phyloP scores from a whole-genome alignment of 2,797 vertebrate genomes.

The Sebastes oblongus region DNA sequence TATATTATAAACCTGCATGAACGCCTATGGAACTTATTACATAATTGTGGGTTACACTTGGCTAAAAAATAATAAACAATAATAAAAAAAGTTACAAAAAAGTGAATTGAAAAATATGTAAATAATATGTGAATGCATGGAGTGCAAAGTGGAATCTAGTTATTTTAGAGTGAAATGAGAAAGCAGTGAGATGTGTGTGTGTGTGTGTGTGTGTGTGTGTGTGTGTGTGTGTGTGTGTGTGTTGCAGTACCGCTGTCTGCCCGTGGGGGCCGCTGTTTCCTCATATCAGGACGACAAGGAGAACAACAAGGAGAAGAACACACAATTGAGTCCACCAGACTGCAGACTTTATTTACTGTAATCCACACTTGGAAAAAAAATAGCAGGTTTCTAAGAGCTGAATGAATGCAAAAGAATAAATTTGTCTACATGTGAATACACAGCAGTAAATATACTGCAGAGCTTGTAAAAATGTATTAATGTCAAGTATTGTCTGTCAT shows the following conservation, averaged over 20 bases:
- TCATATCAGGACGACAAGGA: slow-evolving; percentile 57
- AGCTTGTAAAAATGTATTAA: background rate
- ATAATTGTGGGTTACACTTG: background rate
- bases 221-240: background rate
- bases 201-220: background rate
- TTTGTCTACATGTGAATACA: background rate
- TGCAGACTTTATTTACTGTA: slow-evolving; percentile 42
- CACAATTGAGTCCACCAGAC: background rate
- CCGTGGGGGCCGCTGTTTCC: slow-evolving; percentile 86
- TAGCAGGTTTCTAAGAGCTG: background rate
- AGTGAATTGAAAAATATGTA: background rate
- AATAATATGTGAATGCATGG: background rate
- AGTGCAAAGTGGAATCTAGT: background rate
- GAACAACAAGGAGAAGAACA: background rate
- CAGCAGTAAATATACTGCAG: background rate
- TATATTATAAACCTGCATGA: background rate
- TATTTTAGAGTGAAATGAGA: slow-evolving; percentile 10
- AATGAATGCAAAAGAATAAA: background rate
- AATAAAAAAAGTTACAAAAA: background rate
- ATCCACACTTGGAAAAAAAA: slow-evolving; percentile 6
- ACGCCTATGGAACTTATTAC: background rate
- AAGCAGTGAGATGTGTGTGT: background rate
- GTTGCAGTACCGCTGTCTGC: slow-evolving; percentile 44
- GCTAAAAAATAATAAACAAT: background rate
- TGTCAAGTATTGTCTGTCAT: slow-evolving; percentile 2